Percentiles rank a stretch among this genome's conserved stretches.
Evolutionary conservation across 2,888 invertebrate genomes (phyloP).

Genomic region (Heteromurus nitidus): DNA sequence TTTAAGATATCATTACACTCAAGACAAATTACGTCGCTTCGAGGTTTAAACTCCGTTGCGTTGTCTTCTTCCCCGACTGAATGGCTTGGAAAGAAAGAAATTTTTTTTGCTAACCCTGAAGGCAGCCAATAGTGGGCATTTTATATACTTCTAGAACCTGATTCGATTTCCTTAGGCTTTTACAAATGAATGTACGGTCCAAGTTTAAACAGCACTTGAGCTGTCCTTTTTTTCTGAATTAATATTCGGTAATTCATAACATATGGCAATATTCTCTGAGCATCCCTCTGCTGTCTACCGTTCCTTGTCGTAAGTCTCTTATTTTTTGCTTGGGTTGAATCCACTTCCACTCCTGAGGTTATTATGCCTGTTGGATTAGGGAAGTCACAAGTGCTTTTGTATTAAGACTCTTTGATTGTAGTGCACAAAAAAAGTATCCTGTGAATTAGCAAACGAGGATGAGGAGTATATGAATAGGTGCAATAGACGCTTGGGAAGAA

Average conservation of each 20-base stretch:
- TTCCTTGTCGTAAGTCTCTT: neutral
- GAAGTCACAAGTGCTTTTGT: constrained; percentile 27
- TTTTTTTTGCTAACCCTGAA: constrained; percentile 39
- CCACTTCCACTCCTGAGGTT: neutral
- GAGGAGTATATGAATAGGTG: neutral
- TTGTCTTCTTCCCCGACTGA: constrained; percentile 21
- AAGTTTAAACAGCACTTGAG: constrained; percentile 34
- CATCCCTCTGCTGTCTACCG: constrained; percentile 5
- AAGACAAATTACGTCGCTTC: constrained; percentile 10
- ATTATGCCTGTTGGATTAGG: neutral
- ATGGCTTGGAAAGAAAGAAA: constrained; percentile 14
- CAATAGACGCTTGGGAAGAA: too few relatives aligned
- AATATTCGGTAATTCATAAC: constrained; percentile 11
- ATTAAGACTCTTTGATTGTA: neutral
- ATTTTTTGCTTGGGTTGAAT: neutral
- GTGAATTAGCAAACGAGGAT: neutral
- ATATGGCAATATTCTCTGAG: neutral
- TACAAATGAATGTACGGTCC: constrained; percentile 16
- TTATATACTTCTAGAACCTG: constrained; percentile 41
- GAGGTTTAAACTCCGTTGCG: constrained; percentile 43
- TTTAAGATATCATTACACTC: neutral
- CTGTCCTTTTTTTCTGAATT: constrained; percentile 6
- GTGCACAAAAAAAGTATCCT: constrained; percentile 7
- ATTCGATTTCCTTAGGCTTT: constrained; percentile 50
- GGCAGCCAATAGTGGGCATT: constrained; percentile 6